Base-by-base conservation (phyloP, 2,113 vertebrate genomes). In the Xyliphius kryptos region DNA sequence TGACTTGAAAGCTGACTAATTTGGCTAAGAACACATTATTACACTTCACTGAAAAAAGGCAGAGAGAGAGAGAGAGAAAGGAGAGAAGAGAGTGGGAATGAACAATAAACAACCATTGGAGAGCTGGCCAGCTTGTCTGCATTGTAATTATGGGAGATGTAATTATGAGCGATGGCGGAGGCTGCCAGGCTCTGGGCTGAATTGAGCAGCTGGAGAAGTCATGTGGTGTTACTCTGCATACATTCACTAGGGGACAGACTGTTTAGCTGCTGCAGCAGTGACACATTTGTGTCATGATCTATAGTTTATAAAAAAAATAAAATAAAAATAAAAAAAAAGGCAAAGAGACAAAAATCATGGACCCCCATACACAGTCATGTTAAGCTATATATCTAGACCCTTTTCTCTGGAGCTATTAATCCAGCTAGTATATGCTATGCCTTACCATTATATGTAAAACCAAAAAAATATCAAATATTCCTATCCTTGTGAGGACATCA, bases 21-120 rank as follows among this genome's bases (percentile, higher is more conserved):
- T 73, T 61, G 71, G 44, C 61, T 68, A 59, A 73, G 63, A 59
- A 65, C 17, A 60, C 50, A 61, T 55, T 56, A 54, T 61, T 65
- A 51, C 41, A 56, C 55, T 48, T 5, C 43, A 32, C n/a, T n/a
- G n/a, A n/a, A n/a, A n/a, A n/a, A n/a, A 37, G 8, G 3, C 17
- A 41, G 36, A 38, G 2, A 55, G 21, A 41, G 37, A 46, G 3
- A 22, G 38, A 41, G 1, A 21, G 15, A 20, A 13, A 43, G 66
- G 46, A 60, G 2, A 15, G n/a, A 15, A 43, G 20, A 51, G 48
- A 62, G n/a, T n/a, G n/a, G n/a, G n/a, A n/a, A n/a, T n/a, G 58
- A 43, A 52, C 43, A 49, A 63, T 67, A 62, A 67, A 59, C 63
- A 67, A 63, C 22, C 44, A 50, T 32, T 9, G 14, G 32, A 61